Evolutionary conservation across 2,888 invertebrate species (phyloP).

Genomic region (Willowsia nigromaculata): DNA sequence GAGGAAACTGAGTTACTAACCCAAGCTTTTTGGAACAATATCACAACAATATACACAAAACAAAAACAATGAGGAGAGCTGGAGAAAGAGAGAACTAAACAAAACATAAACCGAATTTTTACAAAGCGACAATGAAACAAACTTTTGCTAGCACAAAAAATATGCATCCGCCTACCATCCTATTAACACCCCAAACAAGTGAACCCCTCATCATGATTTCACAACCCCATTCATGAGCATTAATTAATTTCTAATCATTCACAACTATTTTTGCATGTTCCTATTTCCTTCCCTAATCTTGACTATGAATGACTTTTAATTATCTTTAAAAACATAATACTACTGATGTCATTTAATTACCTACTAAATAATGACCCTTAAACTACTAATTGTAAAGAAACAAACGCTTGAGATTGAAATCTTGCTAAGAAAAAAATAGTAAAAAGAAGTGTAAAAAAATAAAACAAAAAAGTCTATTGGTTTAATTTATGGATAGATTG

Average conservation of each 20-base stretch:
- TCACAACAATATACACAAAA: slow-evolving; percentile 28
- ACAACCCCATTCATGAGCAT: no score
- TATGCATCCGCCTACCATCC: background rate
- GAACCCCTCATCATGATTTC: no score
- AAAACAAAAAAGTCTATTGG: slow-evolving; percentile 24
- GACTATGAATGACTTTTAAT: no score
- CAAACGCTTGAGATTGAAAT: background rate
- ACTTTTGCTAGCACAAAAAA: no score
- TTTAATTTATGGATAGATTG: background rate
- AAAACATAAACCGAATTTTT: slow-evolving; percentile 9
- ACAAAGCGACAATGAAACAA: slow-evolving; percentile 23
- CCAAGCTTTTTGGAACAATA: slow-evolving; percentile 52
- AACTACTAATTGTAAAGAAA: no score
- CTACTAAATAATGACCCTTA: no score
- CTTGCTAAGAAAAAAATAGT: background rate
- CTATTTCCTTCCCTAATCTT: no score
- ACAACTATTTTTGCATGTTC: no score
- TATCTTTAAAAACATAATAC: no score
- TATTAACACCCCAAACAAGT: no score
- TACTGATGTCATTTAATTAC: no score
- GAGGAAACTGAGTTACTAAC: slow-evolving; percentile 71
- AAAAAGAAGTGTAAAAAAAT: slow-evolving; percentile 45
- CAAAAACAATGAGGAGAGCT: background rate
- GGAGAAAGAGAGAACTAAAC: slow-evolving; percentile 25
- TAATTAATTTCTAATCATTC: no score